These are phyloP conservation scores for Vollenhovia emeryi DNA, from an alignment of 1,140 invertebrate genomes.

Conservation along the genomic window DNA sequence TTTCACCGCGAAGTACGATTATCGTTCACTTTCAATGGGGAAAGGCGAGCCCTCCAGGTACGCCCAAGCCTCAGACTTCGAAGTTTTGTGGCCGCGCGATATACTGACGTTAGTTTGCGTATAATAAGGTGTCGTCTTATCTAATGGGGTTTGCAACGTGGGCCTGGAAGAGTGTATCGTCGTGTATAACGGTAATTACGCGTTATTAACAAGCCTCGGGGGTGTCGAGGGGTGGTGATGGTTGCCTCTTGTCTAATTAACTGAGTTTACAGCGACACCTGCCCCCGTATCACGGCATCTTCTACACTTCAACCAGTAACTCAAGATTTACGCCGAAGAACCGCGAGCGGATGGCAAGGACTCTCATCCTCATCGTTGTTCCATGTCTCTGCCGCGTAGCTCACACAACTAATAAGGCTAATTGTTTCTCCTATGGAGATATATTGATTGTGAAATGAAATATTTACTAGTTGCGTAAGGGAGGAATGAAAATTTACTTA, in stretches of 20 bases:
- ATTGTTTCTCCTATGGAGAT: neutral
- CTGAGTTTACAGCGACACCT: conserved; percentile 86
- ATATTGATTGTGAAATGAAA: neutral
- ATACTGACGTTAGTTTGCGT: conserved; percentile 83
- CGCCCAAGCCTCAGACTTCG: conserved; percentile 47
- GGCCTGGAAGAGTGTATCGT: conserved; percentile 85
- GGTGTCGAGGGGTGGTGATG: conserved; percentile 79
- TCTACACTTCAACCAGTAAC: conserved; percentile 84
- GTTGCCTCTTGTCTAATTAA: conserved; percentile 86
- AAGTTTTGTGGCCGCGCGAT: conserved; percentile 78
- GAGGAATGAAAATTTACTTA: neutral
- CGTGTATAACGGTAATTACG: conserved; percentile 86
- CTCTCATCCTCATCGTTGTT: conserved; percentile 15
- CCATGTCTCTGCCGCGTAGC: neutral
- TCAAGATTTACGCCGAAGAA: conserved; percentile 82
- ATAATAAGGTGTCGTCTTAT: conserved; percentile 87
- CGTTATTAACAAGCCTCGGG: conserved; percentile 86
- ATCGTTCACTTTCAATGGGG: conserved; percentile 46
- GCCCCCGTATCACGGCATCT: conserved; percentile 83
- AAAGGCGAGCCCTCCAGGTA: conserved; percentile 42
- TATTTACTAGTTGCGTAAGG: neutral
- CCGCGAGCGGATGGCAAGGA: conserved; percentile 29
- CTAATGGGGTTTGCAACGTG: conserved; percentile 83
- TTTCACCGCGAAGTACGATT: conserved; percentile 1
- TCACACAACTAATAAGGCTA: conserved; percentile 1